Evolutionary conservation across 2,888 invertebrate genomes (phyloP), one percentile per base, ranked within the genome.

Genomic region (Subacronicta megacephala): DNA sequence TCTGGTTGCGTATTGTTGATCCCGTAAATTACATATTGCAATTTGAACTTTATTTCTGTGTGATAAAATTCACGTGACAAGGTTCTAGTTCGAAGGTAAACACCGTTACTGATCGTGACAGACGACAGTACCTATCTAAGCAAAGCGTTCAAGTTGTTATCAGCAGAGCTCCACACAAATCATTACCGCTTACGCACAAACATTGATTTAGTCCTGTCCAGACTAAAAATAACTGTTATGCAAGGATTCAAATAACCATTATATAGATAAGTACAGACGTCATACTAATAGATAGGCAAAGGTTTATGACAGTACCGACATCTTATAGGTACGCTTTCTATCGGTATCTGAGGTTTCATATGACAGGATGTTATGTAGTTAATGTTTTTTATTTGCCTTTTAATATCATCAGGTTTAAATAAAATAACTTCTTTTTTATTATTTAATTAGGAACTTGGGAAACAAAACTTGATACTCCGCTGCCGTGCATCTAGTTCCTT

Each of bases 121-220:
- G 33, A 35, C 40, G 58, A 67, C 57, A 56, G 43, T 44, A 44
- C 75, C 78, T 46, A 44, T 75, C 78, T 46, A 35, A 15, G 43
- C 44, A 51, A 47, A 43, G 17, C 40, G 80, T 78, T 77, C 77
- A 77, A 66, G 44, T 62, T 56, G 65, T 61, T 66, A 63, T 68
- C 62, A 57, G 23, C 3, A 50, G 7, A 31, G 33, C 37, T 59
- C 56, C 54, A 37, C 55, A 59, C 49, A 62, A 66, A 61, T 66
- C 50, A 63, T 15, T 20, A 17, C 57, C 47, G 55, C 62, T 55
- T 62, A 64, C 72, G 51, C 53, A 67, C 59, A 50, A 45, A 50
- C 51, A 51, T 55, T 40, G 42, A 67, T 58, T 13, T 41, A 56
- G 53, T 43, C 49, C 36, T 38, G 49, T 66, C 55, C 51, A 13